Conservation (phyloP, 2,888 invertebrate genomes). For the Myathropa florea region DNA sequence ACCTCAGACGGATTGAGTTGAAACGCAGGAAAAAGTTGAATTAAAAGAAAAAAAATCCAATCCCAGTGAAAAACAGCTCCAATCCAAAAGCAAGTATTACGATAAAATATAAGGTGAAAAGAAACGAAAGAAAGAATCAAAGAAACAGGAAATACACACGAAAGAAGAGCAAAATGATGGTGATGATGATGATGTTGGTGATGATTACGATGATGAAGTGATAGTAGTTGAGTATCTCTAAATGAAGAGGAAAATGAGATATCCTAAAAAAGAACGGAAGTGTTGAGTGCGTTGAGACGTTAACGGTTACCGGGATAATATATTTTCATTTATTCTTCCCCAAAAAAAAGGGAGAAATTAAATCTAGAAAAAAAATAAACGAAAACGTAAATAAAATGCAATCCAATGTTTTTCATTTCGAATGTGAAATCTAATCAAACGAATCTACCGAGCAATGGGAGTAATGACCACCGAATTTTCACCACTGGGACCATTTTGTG, state of each 20-base stretch:
- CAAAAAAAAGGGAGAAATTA: no score
- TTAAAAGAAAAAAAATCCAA: not conserved
- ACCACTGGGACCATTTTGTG: constrained; percentile 70
- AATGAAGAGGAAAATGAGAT: constrained; percentile 68
- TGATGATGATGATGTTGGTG: constrained; percentile 36
- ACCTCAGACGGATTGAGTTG: not conserved
- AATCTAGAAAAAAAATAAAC: not conserved
- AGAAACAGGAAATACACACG: constrained; percentile 29
- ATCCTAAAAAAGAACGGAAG: constrained; percentile 66
- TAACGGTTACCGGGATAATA: constrained; percentile 49
- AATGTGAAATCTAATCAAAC: not conserved
- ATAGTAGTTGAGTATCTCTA: constrained; percentile 68
- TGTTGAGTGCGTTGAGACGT: constrained; percentile 66
- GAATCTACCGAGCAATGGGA: constrained; percentile 49
- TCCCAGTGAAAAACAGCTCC: constrained; percentile 36
- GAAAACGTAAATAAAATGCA: constrained; percentile 4
- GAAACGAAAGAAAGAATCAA: not conserved
- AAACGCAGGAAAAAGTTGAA: not conserved
- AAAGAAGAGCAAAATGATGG: constrained; percentile 31
- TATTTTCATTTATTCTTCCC: constrained; percentile 9
- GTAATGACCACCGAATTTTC: constrained; percentile 68
- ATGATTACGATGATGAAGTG: constrained; percentile 61
- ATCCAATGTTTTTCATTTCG: not conserved
- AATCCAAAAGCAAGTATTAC: not conserved
- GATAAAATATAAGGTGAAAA: not conserved